phyloP scores from a whole-genome alignment of 1,140 invertebrate genomes.

The Hycleus phaleratus region DNA sequence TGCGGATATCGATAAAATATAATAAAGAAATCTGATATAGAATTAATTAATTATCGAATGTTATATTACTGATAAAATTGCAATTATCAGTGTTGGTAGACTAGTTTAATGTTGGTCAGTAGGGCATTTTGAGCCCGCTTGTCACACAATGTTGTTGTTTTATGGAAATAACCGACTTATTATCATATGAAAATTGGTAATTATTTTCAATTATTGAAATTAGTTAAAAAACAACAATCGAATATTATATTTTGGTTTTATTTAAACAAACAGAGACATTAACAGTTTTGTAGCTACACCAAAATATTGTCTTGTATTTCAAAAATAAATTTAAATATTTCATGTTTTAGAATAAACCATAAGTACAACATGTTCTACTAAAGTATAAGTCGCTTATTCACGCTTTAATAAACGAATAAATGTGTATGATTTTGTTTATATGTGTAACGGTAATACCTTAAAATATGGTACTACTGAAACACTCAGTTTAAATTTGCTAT shows the following conservation, averaged over 20 bases:
- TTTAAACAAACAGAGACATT: no score
- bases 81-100: neutral
- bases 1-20: neutral
- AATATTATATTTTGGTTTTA: no score
- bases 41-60: no score
- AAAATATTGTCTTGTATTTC: no score
- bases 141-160: conserved; percentile 1
- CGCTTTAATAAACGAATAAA: conserved; percentile 33
- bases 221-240: no score
- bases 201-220: no score
- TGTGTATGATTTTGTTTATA: conserved; percentile 31
- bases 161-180: conserved; percentile 6
- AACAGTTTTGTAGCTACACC: no score
- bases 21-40: neutral
- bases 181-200: neutral
- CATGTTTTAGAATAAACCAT: neutral
- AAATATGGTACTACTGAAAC: conserved; percentile 17
- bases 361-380: neutral
- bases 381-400: conserved; percentile 19
- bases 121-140: conserved; percentile 14
- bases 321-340: neutral
- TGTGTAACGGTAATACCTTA: conserved; percentile 27
- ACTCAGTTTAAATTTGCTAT: conserved; percentile 4
- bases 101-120: conserved; percentile 26
- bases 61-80: neutral